Evolutionary conservation across 2,113 vertebrate species (phyloP).

Genomic region (Pangasianodon gigas): DNA sequence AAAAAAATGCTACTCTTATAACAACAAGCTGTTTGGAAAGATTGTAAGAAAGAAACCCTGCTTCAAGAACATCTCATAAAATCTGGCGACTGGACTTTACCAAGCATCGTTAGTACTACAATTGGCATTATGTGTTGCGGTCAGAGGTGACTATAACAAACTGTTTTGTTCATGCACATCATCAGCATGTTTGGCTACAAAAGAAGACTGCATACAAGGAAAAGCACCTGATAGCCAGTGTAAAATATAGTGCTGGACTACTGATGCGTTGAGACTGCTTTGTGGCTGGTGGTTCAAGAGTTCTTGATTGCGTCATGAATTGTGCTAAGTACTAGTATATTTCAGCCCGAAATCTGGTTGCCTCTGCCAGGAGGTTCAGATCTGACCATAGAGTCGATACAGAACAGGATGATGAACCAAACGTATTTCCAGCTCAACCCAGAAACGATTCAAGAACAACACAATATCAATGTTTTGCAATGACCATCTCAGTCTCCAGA

Average conservation of each 20-base stretch:
- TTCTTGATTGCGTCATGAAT: background rate
- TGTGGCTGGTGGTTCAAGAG: background rate
- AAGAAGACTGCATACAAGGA: background rate
- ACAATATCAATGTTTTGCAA: background rate
- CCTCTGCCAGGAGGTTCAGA: background rate
- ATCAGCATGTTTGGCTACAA: background rate
- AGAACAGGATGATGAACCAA: background rate
- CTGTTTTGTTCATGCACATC: background rate
- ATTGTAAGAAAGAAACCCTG: background rate
- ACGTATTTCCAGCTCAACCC: background rate
- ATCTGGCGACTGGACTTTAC: background rate
- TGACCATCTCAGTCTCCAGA: background rate
- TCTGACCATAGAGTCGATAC: background rate
- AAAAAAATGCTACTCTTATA: background rate
- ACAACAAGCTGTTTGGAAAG: background rate
- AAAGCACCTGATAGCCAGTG: background rate
- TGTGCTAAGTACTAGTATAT: background rate
- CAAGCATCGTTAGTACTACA: background rate
- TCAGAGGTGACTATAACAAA: background rate
- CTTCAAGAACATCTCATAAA: background rate
- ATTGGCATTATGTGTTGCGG: background rate
- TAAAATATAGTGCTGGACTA: background rate
- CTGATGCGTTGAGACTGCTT: background rate
- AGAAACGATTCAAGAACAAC: no score
- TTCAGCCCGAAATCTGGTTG: background rate